A percentile compares a stretch with the other conserved stretches of the same genome.
These are phyloP conservation scores for Oligia strigilis DNA, from an alignment of 2,888 invertebrate genomes.

Conservation along the genomic window DNA sequence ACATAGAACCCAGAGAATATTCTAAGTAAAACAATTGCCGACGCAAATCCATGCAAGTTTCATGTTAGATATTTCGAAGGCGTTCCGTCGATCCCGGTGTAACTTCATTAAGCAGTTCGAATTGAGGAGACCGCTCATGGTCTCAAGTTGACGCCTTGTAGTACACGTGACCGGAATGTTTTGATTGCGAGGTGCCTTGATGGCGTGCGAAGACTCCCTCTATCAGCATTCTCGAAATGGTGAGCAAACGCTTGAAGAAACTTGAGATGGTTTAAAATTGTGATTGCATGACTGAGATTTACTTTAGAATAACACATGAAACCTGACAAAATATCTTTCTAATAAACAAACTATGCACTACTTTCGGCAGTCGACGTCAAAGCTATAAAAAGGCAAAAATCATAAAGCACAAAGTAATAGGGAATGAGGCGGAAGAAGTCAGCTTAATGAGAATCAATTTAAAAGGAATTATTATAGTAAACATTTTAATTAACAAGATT, in stretches of 20 bases:
- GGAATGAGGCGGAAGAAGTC: neutral
- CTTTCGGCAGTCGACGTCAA: neutral
- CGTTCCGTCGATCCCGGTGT: constrained; percentile 66
- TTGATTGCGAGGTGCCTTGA: constrained; percentile 61
- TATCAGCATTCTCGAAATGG: constrained; percentile 60
- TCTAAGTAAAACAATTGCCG: constrained; percentile 46
- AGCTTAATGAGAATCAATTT: neutral
- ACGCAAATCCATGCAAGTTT: constrained; percentile 49
- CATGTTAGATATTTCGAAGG: constrained; percentile 57
- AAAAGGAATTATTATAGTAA: neutral
- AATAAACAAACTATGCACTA: neutral
- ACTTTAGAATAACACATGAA: constrained; percentile 14
- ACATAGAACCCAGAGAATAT: constrained; percentile 15
- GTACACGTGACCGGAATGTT: constrained; percentile 75
- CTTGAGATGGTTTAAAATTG: constrained; percentile 39
- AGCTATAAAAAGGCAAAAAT: neutral
- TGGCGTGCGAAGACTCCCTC: constrained; percentile 67
- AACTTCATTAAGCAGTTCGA: constrained; percentile 77
- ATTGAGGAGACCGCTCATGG: constrained; percentile 68
- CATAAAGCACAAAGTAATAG: neutral
- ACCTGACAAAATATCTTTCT: neutral
- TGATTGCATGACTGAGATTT: constrained; percentile 38
- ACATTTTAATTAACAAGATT: neutral
- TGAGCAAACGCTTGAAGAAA: constrained; percentile 38
- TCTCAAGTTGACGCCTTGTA: constrained; percentile 73